Conservation (phyloP, 2,888 invertebrate genomes). For the Drosophila yooni region DNA sequence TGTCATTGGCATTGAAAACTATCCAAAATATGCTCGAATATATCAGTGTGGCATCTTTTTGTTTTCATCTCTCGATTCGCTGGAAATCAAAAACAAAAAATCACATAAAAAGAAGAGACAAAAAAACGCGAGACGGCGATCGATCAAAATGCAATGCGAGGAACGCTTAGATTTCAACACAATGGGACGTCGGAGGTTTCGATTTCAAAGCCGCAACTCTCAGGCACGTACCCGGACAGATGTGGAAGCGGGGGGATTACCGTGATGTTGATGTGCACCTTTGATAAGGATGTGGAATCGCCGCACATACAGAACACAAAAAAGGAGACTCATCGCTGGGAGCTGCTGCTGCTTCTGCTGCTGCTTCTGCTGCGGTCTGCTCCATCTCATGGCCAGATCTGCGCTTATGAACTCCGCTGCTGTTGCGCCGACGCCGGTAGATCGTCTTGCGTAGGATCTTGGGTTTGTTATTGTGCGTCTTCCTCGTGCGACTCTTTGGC, state of each 20-base stretch:
- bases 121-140: slow-evolving; percentile 55
- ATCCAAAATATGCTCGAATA: slow-evolving; percentile 68
- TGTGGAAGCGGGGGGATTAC: slow-evolving; percentile 40
- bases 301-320: slow-evolving; percentile 54
- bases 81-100: slow-evolving; percentile 52
- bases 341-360: too few relatives aligned
- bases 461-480: neutral
- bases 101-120: neutral
- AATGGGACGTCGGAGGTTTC: slow-evolving; percentile 72
- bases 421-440: neutral
- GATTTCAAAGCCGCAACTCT: slow-evolving; percentile 69
- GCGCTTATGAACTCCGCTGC: too few relatives aligned
- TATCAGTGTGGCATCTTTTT: slow-evolving; percentile 62
- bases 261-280: slow-evolving; percentile 79
- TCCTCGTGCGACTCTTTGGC: neutral
- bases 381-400: neutral
- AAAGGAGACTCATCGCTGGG: neutral
- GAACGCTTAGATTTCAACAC: slow-evolving; percentile 70
- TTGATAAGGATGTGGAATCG: slow-evolving; percentile 68
- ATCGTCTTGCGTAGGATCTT: neutral
- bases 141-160: slow-evolving; percentile 73
- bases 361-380: neutral
- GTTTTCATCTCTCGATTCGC: slow-evolving; percentile 37
- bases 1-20: slow-evolving; percentile 74
- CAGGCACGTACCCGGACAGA: slow-evolving; percentile 60